Evolutionary conservation across 2,113 vertebrate species (phyloP).

Genomic region (Muscicapa adusta): DNA sequence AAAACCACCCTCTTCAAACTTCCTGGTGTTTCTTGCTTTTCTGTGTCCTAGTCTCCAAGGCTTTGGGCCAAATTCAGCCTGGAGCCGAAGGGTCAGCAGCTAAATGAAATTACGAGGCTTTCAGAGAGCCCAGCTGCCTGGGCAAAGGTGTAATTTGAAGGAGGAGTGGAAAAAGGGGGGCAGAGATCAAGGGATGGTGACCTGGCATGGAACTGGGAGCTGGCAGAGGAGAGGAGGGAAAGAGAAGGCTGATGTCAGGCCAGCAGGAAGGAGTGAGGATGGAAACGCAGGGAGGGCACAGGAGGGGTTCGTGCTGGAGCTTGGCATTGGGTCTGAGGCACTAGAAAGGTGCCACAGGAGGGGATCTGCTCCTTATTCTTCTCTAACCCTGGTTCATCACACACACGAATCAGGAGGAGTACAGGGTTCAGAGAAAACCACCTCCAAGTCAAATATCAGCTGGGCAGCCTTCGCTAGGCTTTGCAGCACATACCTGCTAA

Average conservation of each 20-base stretch:
- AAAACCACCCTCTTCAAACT: background rate
- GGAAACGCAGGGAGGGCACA: background rate
- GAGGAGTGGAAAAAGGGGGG: accelerated
- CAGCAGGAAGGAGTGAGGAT: background rate
- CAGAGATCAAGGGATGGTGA: background rate
- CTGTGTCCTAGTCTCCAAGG: background rate
- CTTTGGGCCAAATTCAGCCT: background rate
- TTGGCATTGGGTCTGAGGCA: background rate
- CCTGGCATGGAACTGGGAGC: accelerated
- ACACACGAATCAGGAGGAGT: accelerated
- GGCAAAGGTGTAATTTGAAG: background rate
- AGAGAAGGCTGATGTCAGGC: background rate
- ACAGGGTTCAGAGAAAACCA: background rate
- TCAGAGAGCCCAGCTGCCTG: background rate
- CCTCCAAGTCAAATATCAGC: background rate
- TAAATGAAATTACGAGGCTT: background rate
- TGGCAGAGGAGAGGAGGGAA: background rate
- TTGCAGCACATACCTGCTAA: background rate
- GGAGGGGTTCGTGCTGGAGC: background rate
- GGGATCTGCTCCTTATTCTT: background rate
- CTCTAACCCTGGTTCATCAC: background rate
- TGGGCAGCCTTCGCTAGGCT: background rate
- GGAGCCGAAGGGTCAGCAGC: background rate
- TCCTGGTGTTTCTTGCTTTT: background rate
- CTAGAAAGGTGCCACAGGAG: background rate